Percentiles rank a stretch among this genome's conserved stretches.
phyloP scores from a whole-genome alignment of 2,797 vertebrate genomes.

The Bovichtus diacanthus region DNA sequence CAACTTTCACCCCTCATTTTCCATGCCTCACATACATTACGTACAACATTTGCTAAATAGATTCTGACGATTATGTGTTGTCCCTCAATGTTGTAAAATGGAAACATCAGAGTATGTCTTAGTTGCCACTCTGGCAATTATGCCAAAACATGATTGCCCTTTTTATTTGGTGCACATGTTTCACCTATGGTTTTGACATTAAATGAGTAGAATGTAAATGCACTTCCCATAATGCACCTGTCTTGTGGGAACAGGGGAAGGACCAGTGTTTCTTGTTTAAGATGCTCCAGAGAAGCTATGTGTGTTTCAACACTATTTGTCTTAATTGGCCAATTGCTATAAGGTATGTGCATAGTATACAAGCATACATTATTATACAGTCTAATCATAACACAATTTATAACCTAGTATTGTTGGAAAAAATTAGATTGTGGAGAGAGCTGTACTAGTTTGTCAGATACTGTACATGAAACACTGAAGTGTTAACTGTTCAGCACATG shows the following conservation, averaged over 20 bases:
- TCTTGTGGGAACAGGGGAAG: background rate
- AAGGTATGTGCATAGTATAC: background rate
- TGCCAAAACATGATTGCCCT: background rate
- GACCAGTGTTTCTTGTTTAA: background rate
- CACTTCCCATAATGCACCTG: background rate
- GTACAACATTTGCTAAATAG: background rate
- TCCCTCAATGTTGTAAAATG: background rate
- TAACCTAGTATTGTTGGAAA: slow-evolving; percentile 3
- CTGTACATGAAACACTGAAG: background rate
- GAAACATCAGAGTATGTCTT: background rate
- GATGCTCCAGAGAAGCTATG: background rate
- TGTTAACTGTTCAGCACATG: background rate
- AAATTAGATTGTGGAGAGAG: background rate
- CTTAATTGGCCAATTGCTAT: background rate
- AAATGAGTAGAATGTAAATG: background rate
- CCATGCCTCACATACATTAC: background rate
- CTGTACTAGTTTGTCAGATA: background rate
- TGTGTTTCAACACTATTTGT: background rate
- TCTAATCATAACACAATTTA: background rate
- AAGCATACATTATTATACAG: background rate
- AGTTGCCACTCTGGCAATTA: background rate
- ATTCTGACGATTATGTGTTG: background rate
- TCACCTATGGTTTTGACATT: background rate
- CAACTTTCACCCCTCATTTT: background rate
- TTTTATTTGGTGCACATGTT: background rate